These are phyloP conservation scores for Labeo rohita DNA, from an alignment of 2,113 vertebrate species.

Conservation along the genomic window DNA sequence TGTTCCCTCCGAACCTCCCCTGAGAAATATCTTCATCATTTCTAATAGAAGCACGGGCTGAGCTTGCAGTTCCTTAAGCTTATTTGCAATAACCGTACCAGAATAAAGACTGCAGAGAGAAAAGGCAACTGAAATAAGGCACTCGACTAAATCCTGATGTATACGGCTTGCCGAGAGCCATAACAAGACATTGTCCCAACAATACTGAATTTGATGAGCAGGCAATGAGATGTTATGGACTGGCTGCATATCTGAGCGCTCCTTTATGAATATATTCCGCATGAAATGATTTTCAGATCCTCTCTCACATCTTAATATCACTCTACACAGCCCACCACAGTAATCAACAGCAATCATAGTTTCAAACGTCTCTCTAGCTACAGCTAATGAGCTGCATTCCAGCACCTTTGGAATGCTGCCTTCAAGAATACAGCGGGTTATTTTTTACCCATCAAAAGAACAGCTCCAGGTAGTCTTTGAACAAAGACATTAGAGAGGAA, in stretches of 20 bases:
- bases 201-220: conserved; percentile 53
- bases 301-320: conserved; percentile 32
- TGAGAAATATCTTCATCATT: conserved; percentile 62
- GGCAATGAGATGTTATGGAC: conserved; percentile 34
- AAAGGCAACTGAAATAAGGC: conserved; percentile 56
- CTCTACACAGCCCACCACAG: conserved; percentile 10
- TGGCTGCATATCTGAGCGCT: conserved; percentile 31
- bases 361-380: conserved; percentile 26
- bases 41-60: conserved; percentile 60
- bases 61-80: conserved; percentile 58
- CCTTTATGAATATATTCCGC: conserved; percentile 46
- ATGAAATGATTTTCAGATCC: conserved; percentile 47
- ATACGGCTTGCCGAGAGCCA: conserved; percentile 48
- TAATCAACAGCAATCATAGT: conserved; percentile 44
- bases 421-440: conserved; percentile 33
- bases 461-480: conserved; percentile 34
- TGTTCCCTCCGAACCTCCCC: conserved; percentile 52
- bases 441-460: conserved; percentile 44
- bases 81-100: conserved; percentile 58
- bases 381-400: conserved; percentile 44
- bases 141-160: conserved; percentile 57
- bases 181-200: conserved; percentile 60
- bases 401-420: conserved; percentile 3
- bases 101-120: conserved; percentile 53
- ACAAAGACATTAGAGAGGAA: conserved; percentile 29